These are phyloP conservation scores for Nasonia giraulti DNA, from an alignment of 1,140 invertebrate species.

Conservation along the genomic window DNA sequence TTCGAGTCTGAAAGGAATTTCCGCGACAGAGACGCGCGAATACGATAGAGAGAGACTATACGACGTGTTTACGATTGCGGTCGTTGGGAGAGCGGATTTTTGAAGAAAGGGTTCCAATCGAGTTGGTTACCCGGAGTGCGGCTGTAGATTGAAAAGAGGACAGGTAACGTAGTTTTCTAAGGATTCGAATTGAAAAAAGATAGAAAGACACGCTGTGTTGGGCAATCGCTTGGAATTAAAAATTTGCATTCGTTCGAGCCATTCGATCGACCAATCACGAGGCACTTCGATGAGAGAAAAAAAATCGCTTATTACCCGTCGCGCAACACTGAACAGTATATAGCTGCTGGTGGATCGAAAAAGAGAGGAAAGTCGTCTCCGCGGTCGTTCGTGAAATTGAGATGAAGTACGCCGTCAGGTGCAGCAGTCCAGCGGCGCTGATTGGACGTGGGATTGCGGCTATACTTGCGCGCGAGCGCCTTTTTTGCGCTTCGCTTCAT, in stretches of 20 bases:
- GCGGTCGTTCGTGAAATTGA: conserved; percentile 42
- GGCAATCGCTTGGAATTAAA: no score
- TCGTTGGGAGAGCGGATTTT: background rate
- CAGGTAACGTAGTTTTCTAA: background rate
- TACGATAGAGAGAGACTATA: background rate
- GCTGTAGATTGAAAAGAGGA: background rate
- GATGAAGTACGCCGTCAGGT: conserved; percentile 50
- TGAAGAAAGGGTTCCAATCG: background rate
- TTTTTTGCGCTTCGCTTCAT: conserved; percentile 32
- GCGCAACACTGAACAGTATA: background rate
- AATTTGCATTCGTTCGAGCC: background rate
- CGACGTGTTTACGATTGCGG: background rate
- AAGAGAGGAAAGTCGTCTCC: background rate
- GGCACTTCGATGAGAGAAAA: background rate
- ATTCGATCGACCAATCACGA: background rate
- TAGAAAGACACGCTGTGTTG: no score
- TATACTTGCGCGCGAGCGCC: conserved; percentile 47
- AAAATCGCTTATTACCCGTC: background rate
- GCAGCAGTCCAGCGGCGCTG: conserved; percentile 7
- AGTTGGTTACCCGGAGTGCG: background rate
- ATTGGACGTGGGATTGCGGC: conserved; percentile 40
- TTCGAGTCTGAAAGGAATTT: conserved; percentile 1
- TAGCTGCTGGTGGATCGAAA: background rate
- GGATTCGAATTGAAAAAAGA: background rate
- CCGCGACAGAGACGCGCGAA: background rate